Base-by-base conservation (phyloP, 2,888 invertebrate species). In the Lucinisca nassula region DNA sequence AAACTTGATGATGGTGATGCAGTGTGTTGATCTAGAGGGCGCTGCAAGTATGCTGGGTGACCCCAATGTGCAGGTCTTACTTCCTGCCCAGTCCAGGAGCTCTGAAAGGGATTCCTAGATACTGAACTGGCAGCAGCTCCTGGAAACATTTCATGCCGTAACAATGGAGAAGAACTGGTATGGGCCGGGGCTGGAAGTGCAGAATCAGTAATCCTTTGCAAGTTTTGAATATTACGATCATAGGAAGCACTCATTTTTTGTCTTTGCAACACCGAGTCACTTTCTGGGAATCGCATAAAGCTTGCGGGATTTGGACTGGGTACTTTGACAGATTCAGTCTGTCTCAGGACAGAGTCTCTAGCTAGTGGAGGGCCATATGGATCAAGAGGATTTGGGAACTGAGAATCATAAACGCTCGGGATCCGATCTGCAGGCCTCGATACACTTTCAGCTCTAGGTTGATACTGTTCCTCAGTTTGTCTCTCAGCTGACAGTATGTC, bases 101-200 rank as follows among this genome's bases (percentile, higher is more conserved):
- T 92, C 76, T 94, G 93, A 87, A 95, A 94, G 21, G 95, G 94
- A 90, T 95, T 93, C 84, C 95, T 90, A 0, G 93, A 91, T 92
- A 95, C 93, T 21, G 93, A 90, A 76, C 93, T 93, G 8, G 93
- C 88, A 17, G 92, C 86, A n/a, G 93, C 85, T 37, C 88, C 85
- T 49, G 91, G 85, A 73, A 94, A 94, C 86, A 94, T 92, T 38
- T 94, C 94, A 74, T 94, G 92, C n/a, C 93, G 88, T 21, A 95
- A 76, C 30, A 94, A 83, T 17, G 94, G 89, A 27, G 94, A 90
- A n/a, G 92, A 83, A 58, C 87, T 90, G n/a, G 89, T 91, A 74
- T 92, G 89, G 21, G 85, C 79, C 88, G 89, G 79, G 77, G 91
- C 61, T 84, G 93, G 90, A 38, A 94, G 88, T 4, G 93, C 85